A percentile compares a stretch with the other conserved stretches of the same genome.
These are phyloP conservation scores for Abramis brama DNA, from an alignment of 2,113 vertebrate genomes.

Conservation along the genomic window DNA sequence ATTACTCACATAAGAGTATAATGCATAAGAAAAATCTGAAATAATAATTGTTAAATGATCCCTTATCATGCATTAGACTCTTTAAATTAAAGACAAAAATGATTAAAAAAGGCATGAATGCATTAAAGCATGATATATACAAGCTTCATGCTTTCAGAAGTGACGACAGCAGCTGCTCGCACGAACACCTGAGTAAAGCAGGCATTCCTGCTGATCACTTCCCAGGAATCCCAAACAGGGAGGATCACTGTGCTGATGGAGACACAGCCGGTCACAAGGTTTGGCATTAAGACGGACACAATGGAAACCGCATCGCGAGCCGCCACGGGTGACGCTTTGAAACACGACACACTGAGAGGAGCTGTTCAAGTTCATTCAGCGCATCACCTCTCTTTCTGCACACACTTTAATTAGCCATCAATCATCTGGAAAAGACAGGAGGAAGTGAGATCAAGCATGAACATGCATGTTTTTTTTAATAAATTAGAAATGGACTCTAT, in stretches of 20 bases:
- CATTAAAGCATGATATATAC: background rate
- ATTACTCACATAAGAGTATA: background rate
- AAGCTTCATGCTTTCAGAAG: background rate
- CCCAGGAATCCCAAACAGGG: slow-evolving; percentile 15
- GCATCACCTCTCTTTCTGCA: background rate
- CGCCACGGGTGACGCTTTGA: background rate
- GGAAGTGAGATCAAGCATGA: background rate
- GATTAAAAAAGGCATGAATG: background rate
- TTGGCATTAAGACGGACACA: background rate
- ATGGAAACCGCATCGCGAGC: background rate
- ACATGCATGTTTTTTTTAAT: background rate
- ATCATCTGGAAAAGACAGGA: background rate
- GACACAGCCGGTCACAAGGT: background rate
- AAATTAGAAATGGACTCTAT: background rate
- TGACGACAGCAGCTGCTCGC: background rate
- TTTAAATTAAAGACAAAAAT: background rate
- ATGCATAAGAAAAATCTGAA: background rate
- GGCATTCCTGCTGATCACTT: background rate
- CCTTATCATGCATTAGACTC: background rate
- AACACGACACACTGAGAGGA: background rate
- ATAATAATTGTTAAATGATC: background rate
- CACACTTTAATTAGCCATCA: background rate
- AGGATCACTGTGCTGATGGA: slow-evolving; percentile 1
- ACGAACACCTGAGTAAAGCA: background rate
- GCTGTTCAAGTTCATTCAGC: background rate